Evolutionary conservation across 2,797 vertebrate species (phyloP).

Genomic region (Oryzias dopingdopingensis): DNA sequence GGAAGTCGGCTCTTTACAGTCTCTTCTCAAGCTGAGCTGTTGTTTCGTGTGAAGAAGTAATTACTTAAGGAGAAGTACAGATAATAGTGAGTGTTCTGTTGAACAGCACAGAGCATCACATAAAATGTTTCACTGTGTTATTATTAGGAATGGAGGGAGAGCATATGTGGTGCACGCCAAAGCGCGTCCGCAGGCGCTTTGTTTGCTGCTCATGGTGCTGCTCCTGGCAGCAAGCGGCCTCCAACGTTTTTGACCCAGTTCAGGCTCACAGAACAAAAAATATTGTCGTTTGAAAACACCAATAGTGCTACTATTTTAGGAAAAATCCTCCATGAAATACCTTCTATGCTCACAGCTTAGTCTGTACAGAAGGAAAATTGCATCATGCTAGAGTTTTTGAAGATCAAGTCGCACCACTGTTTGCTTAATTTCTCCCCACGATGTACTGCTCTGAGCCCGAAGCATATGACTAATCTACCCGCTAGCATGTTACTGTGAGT

Average conservation of each 20-base stretch:
- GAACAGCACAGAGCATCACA: conserved; percentile 10
- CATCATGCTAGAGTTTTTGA: conserved; percentile 11
- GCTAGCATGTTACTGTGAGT: background rate
- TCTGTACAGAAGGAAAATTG: conserved; percentile 4
- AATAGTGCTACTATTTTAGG: conserved; percentile 18
- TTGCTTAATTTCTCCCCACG: conserved; percentile 5
- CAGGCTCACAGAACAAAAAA: conserved; percentile 28
- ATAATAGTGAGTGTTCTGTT: conserved; percentile 8
- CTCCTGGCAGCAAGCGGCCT: conserved; percentile 45
- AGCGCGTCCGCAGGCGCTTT: conserved; percentile 31
- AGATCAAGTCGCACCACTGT: conserved; percentile 10
- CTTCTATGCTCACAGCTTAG: background rate
- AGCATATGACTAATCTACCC: conserved; percentile 10
- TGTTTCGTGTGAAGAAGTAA: no score
- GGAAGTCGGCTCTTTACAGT: background rate
- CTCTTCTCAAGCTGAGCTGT: no score
- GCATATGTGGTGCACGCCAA: conserved; percentile 62
- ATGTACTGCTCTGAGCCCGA: conserved; percentile 3
- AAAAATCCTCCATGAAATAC: background rate
- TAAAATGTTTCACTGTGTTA: conserved; percentile 47
- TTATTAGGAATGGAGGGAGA: conserved; percentile 45
- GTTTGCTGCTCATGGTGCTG: conserved; percentile 33
- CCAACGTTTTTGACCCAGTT: conserved; percentile 52
- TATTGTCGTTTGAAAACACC: background rate
- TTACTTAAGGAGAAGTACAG: background rate